A percentile compares a stretch with the other conserved stretches of the same genome.
Evolutionary conservation across 2,797 vertebrate species (phyloP).

Genomic region (Enteromius mattozi): DNA sequence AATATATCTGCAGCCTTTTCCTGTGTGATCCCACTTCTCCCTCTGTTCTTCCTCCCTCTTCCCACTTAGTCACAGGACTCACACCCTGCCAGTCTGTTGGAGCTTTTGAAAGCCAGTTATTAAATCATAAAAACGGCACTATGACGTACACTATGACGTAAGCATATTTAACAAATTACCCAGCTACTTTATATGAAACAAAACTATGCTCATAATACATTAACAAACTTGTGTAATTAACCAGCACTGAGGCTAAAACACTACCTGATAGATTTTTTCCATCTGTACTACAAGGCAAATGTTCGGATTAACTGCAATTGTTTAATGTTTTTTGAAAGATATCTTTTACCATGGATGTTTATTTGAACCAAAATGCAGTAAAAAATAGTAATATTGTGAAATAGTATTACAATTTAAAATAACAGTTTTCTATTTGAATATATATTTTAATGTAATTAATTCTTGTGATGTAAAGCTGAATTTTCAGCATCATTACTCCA

Average conservation of each 20-base stretch:
- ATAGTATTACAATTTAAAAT: background rate
- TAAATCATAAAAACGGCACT: background rate
- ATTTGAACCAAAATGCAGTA: background rate
- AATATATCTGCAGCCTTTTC: background rate
- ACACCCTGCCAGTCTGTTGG: background rate
- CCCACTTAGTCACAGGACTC: constrained; percentile 28
- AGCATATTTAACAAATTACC: constrained; percentile 4
- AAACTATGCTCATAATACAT: constrained; percentile 1
- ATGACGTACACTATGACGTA: background rate
- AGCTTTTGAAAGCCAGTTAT: background rate
- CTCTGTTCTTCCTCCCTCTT: constrained; percentile 22
- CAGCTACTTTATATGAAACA: background rate
- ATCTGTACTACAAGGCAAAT: background rate
- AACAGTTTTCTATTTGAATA: background rate
- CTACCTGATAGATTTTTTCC: background rate
- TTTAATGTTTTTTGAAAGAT: background rate
- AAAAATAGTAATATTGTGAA: background rate
- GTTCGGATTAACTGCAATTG: background rate
- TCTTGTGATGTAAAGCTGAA: background rate
- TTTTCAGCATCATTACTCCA: constrained; percentile 2
- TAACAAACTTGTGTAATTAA: background rate
- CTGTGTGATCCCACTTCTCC: constrained; percentile 23
- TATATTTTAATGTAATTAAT: background rate
- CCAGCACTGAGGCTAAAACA: background rate
- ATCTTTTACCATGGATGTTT: background rate